Conservation (phyloP, 2,888 invertebrate species). For the Desoria tigrina region DNA sequence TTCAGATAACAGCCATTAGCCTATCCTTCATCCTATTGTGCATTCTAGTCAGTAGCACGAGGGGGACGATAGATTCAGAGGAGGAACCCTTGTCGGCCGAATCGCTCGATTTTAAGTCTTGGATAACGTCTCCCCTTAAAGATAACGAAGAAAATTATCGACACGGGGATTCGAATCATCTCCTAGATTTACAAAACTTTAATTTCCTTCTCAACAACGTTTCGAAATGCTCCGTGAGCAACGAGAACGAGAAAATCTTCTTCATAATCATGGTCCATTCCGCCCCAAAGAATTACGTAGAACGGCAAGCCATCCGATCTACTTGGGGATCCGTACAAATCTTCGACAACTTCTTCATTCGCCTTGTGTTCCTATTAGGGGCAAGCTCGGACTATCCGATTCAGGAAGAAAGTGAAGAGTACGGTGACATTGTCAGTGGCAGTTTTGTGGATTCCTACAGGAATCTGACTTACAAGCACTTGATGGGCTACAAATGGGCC, state of each 20-base stretch:
- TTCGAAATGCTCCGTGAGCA: constrained; percentile 33
- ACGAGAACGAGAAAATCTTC: constrained; percentile 34
- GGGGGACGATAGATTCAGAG: constrained; percentile 15
- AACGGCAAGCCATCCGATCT: constrained; percentile 54
- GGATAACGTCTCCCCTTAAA: neutral
- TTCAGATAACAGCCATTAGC: constrained; percentile 24
- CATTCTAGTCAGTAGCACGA: constrained; percentile 29
- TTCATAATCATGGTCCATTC: constrained; percentile 55
- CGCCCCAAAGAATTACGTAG: constrained; percentile 53
- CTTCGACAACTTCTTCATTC: constrained; percentile 40
- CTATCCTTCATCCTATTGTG: constrained; percentile 23
- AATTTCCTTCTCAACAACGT: constrained; percentile 32
- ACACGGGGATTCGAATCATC: too few relatives aligned
- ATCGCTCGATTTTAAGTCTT: neutral
- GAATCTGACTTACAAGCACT: constrained; percentile 54
- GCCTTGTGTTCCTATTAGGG: constrained; percentile 53
- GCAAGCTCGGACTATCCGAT: neutral
- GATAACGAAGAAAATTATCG: neutral
- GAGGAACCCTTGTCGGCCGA: constrained; percentile 17
- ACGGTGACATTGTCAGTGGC: constrained; percentile 42
- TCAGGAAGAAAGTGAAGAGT: constrained; percentile 46
- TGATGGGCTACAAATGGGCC: constrained; percentile 54
- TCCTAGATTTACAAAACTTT: constrained; percentile 10
- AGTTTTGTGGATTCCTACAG: constrained; percentile 53
- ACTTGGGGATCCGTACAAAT: constrained; percentile 54